phyloP scores from a whole-genome alignment of 2,888 invertebrate genomes.

The Cataglyphis altisquamis region DNA sequence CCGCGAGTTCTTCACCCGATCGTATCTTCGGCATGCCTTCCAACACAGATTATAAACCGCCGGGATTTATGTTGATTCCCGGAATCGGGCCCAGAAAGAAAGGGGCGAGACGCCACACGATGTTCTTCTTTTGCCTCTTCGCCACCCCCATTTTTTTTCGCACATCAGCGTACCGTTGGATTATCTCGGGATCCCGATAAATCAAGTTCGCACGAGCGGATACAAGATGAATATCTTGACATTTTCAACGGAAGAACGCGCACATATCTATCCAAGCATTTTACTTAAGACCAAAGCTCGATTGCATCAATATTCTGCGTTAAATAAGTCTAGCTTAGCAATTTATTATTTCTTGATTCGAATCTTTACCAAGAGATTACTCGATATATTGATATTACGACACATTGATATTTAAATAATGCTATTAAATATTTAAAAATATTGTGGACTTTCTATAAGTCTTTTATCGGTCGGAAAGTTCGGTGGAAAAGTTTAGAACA shows the following conservation, averaged over 20 bases:
- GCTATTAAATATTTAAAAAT: not conserved
- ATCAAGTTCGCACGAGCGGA: slow-evolving; percentile 80
- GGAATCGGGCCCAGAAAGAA: slow-evolving; percentile 78
- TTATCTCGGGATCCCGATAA: slow-evolving; percentile 79
- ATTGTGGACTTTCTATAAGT: not conserved
- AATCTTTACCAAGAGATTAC: not conserved
- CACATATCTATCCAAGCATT: not conserved
- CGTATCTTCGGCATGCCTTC: slow-evolving; percentile 80
- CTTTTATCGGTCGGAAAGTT: not conserved
- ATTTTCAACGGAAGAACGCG: slow-evolving; percentile 32
- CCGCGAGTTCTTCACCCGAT: slow-evolving; percentile 75
- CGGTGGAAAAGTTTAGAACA: not conserved
- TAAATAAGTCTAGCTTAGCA: not conserved
- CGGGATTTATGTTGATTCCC: slow-evolving; percentile 83
- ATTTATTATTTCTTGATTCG: not conserved
- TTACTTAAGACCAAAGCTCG: not conserved
- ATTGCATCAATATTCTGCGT: not conserved
- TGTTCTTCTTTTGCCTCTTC: slow-evolving; percentile 65
- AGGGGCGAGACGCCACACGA: slow-evolving; percentile 54
- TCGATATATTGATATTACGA: not conserved
- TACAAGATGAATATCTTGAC: slow-evolving; percentile 73
- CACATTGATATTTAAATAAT: not conserved
- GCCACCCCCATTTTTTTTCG: slow-evolving; percentile 62
- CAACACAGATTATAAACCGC: slow-evolving; percentile 83
- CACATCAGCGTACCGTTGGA: slow-evolving; percentile 64